phyloP scores from a whole-genome alignment of 2,113 vertebrate genomes.

The Mugil cephalus region DNA sequence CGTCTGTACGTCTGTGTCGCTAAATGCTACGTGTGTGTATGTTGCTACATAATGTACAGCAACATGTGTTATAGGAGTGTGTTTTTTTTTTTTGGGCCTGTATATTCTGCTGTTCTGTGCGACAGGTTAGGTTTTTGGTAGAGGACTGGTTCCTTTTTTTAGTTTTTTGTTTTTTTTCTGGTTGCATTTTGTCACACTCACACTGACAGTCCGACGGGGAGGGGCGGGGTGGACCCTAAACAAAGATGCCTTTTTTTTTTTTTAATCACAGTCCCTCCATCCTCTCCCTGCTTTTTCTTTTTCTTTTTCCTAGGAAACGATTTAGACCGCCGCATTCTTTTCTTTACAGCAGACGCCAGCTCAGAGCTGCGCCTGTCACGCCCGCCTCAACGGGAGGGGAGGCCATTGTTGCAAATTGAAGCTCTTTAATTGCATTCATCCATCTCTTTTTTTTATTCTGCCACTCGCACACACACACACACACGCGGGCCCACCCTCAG shows the following conservation, averaged over 20 bases:
- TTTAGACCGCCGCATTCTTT: conserved; percentile 11
- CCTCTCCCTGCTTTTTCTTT: conserved; percentile 10
- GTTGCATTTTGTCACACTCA: conserved; percentile 44
- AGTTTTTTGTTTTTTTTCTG: not conserved
- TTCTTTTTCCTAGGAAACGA: not conserved
- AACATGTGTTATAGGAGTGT: conserved; percentile 62
- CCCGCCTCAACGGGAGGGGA: conserved; percentile 9
- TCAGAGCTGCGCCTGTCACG: conserved; percentile 23
- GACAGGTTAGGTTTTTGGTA: conserved; percentile 56
- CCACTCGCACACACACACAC: not conserved
- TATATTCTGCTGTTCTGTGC: conserved; percentile 76
- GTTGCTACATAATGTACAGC: conserved; percentile 74
- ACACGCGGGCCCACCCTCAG: conserved; percentile 13
- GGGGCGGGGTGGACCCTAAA: conserved; percentile 43
- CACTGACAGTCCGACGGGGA: conserved; percentile 52
- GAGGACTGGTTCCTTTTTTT: conserved; percentile 76
- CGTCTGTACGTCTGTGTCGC: conserved; percentile 59
- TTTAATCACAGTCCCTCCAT: not conserved
- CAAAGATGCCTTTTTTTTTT: conserved; percentile 72
- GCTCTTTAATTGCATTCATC: conserved; percentile 26
- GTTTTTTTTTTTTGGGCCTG: conserved; percentile 67
- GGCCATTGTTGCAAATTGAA: conserved; percentile 28
- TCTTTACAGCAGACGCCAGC: not conserved
- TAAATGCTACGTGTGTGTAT: conserved; percentile 63
- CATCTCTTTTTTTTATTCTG: not conserved